Evolutionary conservation across 1,140 invertebrate species (phyloP).

Genomic region (Drosophila tropicalis): DNA sequence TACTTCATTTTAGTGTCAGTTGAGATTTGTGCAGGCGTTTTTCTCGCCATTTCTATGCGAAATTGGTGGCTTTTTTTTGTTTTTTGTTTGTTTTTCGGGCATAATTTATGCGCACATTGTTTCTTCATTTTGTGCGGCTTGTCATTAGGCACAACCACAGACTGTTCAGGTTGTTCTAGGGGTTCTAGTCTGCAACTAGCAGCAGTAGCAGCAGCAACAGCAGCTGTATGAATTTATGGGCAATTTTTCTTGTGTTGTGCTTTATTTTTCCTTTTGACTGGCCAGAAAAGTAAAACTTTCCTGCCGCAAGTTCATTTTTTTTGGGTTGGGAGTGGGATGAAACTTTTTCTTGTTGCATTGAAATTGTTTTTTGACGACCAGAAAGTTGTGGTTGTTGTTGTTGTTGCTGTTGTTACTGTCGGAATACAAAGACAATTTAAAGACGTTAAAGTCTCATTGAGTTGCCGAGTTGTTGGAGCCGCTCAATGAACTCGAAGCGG

Average conservation of each 20-base stretch:
- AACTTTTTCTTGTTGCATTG: conserved; percentile 30
- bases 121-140: conserved; percentile 70
- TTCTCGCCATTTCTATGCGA: conserved; percentile 67
- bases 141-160: conserved; percentile 54
- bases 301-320: conserved; percentile 34
- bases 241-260: conserved; percentile 35
- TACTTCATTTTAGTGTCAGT: conserved; percentile 42
- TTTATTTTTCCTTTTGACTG: conserved; percentile 29
- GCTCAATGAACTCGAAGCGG: conserved; percentile 70
- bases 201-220: conserved; percentile 42
- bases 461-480: conserved; percentile 20
- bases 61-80: conserved; percentile 24
- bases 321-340: background rate
- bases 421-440: conserved; percentile 54
- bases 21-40: conserved; percentile 53
- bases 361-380: conserved; percentile 51
- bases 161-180: background rate
- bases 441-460: conserved; percentile 48
- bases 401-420: conserved; percentile 19
- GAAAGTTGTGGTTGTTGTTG: conserved; percentile 31
- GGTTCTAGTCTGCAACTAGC: background rate
- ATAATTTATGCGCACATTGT: conserved; percentile 78
- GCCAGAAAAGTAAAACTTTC: conserved; percentile 48
- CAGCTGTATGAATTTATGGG: conserved; percentile 72
- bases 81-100: conserved; percentile 33